Evolutionary conservation across 1,140 invertebrate genomes (phyloP), one percentile per base, ranked within the genome.

Genomic region (Aplysia californica): DNA sequence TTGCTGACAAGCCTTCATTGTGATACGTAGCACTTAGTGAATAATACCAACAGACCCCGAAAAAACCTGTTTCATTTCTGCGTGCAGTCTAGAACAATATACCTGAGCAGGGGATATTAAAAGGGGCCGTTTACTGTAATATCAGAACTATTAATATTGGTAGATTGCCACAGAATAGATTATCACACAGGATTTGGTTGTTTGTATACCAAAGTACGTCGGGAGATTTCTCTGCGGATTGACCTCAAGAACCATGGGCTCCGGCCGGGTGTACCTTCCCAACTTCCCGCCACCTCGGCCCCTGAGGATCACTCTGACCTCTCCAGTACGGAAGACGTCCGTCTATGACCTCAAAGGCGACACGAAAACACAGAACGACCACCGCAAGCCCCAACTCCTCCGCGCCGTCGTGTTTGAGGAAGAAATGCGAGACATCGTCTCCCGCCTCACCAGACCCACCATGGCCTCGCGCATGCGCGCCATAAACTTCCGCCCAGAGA

Each of bases 351-450:
- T 72, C 35, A 64, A 36, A n/a, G 36, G 44, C 3, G 67, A 59
- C 58, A 21, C 33, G 10, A 6, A 38, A 41, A 44, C 66, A 31
- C 31, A 56, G 41, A n/a, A 31, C n/a, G 68, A 72, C 76, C 18
- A 41, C 31, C 3, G 18, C 50, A 77, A 72, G 55, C 68, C 68
- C 35, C 41, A 39, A 26, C 76, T 71, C 31, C 69, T 72, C 2
- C 55, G 26, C 35, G 29, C 23, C 41, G 29, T 77, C 29, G 76
- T 66, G 29, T 38, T 38, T 20, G 35, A 72, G 20, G 67, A 69
- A 58, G 58, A 72, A 67, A 21, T 77, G 21, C 31, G 50, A 21
- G 69, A 72, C 58, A 77, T 77, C 36, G 76, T 77, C 21, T 50
- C 44, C 31, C 36, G 76, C 20, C 59, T 77, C 26, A 65, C 65